phyloP scores from a whole-genome alignment of 2,113 vertebrate species.

The Ellobius talpinus region DNA sequence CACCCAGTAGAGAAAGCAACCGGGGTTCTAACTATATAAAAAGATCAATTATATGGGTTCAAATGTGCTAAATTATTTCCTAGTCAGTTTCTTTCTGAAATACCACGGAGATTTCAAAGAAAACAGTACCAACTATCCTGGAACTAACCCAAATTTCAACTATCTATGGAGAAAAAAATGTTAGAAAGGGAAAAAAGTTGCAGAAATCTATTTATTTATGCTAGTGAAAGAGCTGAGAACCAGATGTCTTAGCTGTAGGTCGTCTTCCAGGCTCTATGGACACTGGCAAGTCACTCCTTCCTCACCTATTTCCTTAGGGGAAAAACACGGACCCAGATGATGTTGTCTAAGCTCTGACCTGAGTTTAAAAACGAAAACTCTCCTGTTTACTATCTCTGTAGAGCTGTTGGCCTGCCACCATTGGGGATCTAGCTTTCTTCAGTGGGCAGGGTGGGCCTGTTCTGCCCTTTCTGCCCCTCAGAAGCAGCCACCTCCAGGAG shows the following conservation, averaged over 20 bases:
- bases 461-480: background rate
- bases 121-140: background rate
- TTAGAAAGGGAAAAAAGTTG: constrained; percentile 40
- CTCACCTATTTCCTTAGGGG: background rate
- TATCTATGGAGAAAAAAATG: constrained; percentile 36
- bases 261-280: background rate
- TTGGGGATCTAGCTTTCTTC: background rate
- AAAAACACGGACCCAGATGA: background rate
- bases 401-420: background rate
- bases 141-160: constrained; percentile 57
- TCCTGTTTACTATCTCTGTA: background rate
- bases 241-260: background rate
- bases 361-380: background rate
- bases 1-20: background rate
- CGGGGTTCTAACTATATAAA: constrained; percentile 50
- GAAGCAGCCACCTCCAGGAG: background rate
- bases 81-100: constrained; percentile 52
- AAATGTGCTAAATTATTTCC: constrained; percentile 33
- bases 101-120: background rate
- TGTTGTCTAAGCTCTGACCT: background rate
- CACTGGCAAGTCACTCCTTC: constrained; percentile 12
- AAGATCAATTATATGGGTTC: background rate
- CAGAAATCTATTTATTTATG: background rate
- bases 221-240: background rate
- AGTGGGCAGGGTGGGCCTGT: background rate